Base-by-base conservation (phyloP, 2,113 vertebrate species). In the Montifringilla adamsi region DNA sequence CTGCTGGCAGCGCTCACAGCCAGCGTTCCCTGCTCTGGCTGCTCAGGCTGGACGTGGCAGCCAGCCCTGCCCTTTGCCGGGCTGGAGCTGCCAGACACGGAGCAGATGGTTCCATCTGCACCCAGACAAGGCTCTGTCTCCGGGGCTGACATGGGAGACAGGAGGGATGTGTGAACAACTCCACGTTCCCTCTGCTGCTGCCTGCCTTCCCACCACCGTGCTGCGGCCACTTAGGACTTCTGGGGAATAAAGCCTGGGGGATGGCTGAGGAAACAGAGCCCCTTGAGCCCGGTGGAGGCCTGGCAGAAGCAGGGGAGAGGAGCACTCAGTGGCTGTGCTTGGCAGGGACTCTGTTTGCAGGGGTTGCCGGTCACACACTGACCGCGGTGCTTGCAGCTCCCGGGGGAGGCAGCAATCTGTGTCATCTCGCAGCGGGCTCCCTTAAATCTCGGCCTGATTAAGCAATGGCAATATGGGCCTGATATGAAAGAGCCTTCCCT, bases 371-470 rank as follows among this genome's bases (percentile, higher is more conserved):
- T 80, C 76, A 15, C 93, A 80, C 77, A 76, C 50, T 76, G 93
- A 55, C 89, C 19, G 3, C 10, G 50, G 63, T 24, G 90, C 10
- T 91, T 0, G 14, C 70, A 8, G 66, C 93, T 93, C 94, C 94
- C 11, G 10, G 64, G 84, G 74, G 78, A 95, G 43, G 50, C 35
- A 90, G 50, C 82, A 92, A 96, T 95, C 95, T 96, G 92, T 96
- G 95, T 95, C 94, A 95, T 77, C 92, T 95, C 94, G 75, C 93
- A 96, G 93, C 56, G 1, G 93, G 93, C 78, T 93, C 77, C 93
- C 88, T 92, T 88, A 88, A 91, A 95, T 68, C 95, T 88, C 64
- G 4, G 64, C 92, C 92, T 96, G 94, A 95, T 96, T 92, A 97
- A 94, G 90, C 13, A 0, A 26, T 60, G 88, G 64, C 93, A 95